phyloP scores from a whole-genome alignment of 2,113 vertebrate species.

The Triplophysa dalaica region DNA sequence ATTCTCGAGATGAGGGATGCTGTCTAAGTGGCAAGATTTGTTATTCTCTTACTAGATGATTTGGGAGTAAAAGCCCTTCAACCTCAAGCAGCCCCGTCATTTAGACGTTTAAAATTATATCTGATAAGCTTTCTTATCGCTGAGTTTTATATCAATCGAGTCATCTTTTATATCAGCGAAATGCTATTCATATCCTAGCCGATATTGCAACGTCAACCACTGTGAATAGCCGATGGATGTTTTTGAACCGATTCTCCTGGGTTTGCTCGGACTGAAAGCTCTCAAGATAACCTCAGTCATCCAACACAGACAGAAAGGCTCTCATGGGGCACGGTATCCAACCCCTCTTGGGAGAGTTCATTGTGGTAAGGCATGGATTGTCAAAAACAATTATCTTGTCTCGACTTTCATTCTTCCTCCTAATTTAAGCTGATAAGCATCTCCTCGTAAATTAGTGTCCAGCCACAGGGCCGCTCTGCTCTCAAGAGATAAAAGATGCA shows the following conservation, averaged over 20 bases:
- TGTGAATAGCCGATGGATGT: background rate
- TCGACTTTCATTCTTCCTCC: conserved; percentile 67
- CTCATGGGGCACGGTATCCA: conserved; percentile 50
- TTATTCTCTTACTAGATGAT: conserved; percentile 19
- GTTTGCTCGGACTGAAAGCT: conserved; percentile 1
- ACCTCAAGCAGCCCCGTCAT: background rate
- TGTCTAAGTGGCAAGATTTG: background rate
- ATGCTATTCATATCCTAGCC: background rate
- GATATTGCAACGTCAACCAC: background rate
- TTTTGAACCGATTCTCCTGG: background rate
- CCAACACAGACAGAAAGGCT: background rate
- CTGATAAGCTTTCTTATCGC: background rate
- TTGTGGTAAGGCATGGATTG: conserved; percentile 64
- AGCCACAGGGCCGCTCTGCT: conserved; percentile 66
- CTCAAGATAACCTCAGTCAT: background rate
- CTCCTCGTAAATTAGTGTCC: conserved; percentile 74
- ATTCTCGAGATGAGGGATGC: conserved; percentile 1
- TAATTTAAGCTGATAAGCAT: conserved; percentile 82
- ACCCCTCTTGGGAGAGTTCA: conserved; percentile 68
- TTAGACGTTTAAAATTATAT: background rate
- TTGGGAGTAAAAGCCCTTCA: background rate
- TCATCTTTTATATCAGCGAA: background rate
- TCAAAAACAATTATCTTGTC: conserved; percentile 76
- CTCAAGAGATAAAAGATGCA: conserved; percentile 70
- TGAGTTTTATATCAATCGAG: background rate